A percentile compares a stretch with the other conserved stretches of the same genome.
Conservation (phyloP, 2,797 vertebrate species). For the Muscicapa striata region DNA sequence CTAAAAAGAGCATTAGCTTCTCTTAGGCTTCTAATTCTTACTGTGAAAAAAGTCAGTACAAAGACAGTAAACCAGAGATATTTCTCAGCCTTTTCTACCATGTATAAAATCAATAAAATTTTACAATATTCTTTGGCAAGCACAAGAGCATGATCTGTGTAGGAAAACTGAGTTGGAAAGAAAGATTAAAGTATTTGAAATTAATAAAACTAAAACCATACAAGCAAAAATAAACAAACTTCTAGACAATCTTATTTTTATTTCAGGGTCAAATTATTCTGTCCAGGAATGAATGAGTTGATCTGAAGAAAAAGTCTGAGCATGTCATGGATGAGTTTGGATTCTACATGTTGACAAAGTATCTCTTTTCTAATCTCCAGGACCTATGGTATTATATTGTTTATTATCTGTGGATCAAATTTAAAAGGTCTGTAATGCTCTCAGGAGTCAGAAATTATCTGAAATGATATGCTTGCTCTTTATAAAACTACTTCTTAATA, state of each 20-base stretch:
- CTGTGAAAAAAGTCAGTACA: background rate
- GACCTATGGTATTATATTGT: background rate
- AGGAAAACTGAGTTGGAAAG: background rate
- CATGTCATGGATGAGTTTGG: background rate
- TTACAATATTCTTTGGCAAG: background rate
- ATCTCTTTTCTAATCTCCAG: background rate
- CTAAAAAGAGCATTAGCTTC: background rate
- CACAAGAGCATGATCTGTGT: background rate
- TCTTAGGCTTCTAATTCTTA: background rate
- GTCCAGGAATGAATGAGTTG: background rate
- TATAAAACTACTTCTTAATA: background rate
- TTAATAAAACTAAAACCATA: rapidly evolving
- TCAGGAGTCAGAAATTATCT: background rate
- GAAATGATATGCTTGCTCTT: background rate
- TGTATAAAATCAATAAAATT: background rate
- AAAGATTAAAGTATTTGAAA: background rate
- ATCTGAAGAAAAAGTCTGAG: background rate
- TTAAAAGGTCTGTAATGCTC: background rate
- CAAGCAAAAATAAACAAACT: background rate
- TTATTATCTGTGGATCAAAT: constrained; percentile 2
- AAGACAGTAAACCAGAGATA: background rate
- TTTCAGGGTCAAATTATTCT: background rate
- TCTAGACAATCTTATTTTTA: background rate
- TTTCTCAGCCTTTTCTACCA: background rate
- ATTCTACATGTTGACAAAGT: background rate